These are phyloP conservation scores for Drosophila quinaria DNA, from an alignment of 2,888 invertebrate genomes.

Conservation along the genomic window DNA sequence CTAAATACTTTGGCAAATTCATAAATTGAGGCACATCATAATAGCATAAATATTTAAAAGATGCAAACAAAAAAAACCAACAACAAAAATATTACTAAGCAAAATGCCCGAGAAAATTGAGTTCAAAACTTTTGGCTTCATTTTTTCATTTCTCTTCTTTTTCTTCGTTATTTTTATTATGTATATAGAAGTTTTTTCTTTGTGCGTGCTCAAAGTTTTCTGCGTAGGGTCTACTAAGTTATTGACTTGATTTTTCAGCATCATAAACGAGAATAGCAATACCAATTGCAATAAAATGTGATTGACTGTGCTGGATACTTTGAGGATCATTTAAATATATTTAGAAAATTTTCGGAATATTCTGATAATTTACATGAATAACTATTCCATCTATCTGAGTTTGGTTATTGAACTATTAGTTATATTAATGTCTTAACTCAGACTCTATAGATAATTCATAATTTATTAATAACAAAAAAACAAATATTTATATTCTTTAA, in stretches of 20 bases:
- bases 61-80: slow-evolving; percentile 46
- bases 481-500: no score
- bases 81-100: slow-evolving; percentile 38
- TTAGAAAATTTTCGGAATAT: background rate
- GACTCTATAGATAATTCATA: background rate
- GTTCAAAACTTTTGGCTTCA: slow-evolving; percentile 62
- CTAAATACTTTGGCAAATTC: slow-evolving; percentile 80
- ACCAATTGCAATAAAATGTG: background rate
- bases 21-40: slow-evolving; percentile 73
- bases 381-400: no score
- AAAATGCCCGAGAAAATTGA: slow-evolving; percentile 67
- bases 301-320: background rate
- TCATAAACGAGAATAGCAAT: slow-evolving; percentile 38
- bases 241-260: slow-evolving; percentile 68
- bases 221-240: slow-evolving; percentile 46
- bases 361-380: no score
- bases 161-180: background rate
- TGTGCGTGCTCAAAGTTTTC: slow-evolving; percentile 30
- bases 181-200: background rate
- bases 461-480: no score
- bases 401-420: no score
- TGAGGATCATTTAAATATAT: background rate
- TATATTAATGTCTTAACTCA: no score
- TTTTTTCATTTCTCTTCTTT: background rate
- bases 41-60: slow-evolving; percentile 76